Evolutionary conservation across 1,140 invertebrate genomes (phyloP).

Genomic region (Thrips palmi): DNA sequence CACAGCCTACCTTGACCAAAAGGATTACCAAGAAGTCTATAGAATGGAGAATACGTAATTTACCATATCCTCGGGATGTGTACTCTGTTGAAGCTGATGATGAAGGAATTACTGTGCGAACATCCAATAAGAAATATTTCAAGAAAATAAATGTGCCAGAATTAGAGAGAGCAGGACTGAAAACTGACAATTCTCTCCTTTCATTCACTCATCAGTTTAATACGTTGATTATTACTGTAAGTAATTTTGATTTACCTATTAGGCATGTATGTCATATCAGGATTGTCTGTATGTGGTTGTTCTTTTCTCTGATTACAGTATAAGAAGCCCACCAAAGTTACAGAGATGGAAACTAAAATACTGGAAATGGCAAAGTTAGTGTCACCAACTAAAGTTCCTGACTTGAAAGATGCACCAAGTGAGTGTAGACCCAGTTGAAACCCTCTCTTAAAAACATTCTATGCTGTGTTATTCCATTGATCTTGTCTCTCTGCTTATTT

Average conservation of each 20-base stretch:
- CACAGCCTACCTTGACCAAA: constrained; percentile 45
- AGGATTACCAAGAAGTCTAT: constrained; percentile 50
- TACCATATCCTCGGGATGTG: constrained; percentile 46
- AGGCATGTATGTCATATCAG: constrained; percentile 9
- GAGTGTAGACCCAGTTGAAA: constrained; percentile 18
- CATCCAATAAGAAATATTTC: constrained; percentile 63
- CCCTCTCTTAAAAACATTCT: no score
- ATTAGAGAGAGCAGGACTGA: constrained; percentile 39
- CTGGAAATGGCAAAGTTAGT: constrained; percentile 30
- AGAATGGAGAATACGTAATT: constrained; percentile 65
- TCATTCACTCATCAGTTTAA: constrained; percentile 48
- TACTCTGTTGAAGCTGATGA: constrained; percentile 45
- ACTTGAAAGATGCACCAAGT: constrained; percentile 29
- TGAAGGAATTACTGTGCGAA: constrained; percentile 44
- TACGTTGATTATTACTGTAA: constrained; percentile 57
- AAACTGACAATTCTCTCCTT: constrained; percentile 39
- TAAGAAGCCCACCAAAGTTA: constrained; percentile 45
- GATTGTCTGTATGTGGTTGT: constrained; percentile 9
- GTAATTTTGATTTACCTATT: constrained; percentile 16
- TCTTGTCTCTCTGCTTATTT: no score
- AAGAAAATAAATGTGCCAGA: constrained; percentile 55
- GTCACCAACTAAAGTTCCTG: constrained; percentile 29
- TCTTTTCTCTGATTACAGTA: constrained; percentile 34
- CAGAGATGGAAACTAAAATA: constrained; percentile 46
- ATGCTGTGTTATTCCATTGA: no score